A percentile compares a stretch with the other conserved stretches of the same genome.
Conservation (phyloP, 1,140 invertebrate species). For the Bombus pyrosoma region DNA sequence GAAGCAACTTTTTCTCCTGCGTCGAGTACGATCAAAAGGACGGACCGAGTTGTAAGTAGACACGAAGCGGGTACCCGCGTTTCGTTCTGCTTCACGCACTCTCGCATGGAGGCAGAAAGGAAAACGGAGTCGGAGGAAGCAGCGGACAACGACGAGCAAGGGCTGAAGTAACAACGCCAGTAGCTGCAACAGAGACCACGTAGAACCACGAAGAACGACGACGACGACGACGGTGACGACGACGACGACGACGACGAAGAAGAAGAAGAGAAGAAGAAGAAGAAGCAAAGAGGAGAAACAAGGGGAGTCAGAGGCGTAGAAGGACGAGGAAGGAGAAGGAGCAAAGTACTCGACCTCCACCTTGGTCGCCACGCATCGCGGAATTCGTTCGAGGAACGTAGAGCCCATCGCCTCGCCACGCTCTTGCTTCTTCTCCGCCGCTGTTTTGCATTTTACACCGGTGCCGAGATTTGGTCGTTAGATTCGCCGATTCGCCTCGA, state of each 20-base stretch:
- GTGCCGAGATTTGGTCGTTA: slow-evolving; percentile 71
- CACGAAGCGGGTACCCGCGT: slow-evolving; percentile 48
- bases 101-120: slow-evolving; percentile 56
- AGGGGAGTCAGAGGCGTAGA: not conserved
- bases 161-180: slow-evolving; percentile 22
- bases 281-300: slow-evolving; percentile 14
- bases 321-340: slow-evolving; percentile 45
- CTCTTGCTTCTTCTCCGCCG: slow-evolving; percentile 26
- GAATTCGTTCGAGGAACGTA: slow-evolving; percentile 69
- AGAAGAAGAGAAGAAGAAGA: slow-evolving; percentile 2
- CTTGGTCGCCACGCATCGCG: slow-evolving; percentile 73
- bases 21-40: slow-evolving; percentile 27
- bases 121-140: slow-evolving; percentile 23
- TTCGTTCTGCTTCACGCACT: slow-evolving; percentile 70
- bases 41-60: slow-evolving; percentile 49
- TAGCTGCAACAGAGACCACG: not conserved
- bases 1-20: slow-evolving; percentile 24
- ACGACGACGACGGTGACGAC: no score
- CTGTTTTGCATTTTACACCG: slow-evolving; percentile 72
- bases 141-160: slow-evolving; percentile 38
- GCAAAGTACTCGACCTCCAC: slow-evolving; percentile 67
- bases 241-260: not conserved
- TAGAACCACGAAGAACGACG: no score
- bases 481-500: slow-evolving; percentile 58
- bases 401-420: slow-evolving; percentile 31